A percentile compares a stretch with the other conserved stretches of the same genome.
These are phyloP conservation scores for Goniozus legneri DNA, from an alignment of 1,140 invertebrate genomes.

Conservation along the genomic window DNA sequence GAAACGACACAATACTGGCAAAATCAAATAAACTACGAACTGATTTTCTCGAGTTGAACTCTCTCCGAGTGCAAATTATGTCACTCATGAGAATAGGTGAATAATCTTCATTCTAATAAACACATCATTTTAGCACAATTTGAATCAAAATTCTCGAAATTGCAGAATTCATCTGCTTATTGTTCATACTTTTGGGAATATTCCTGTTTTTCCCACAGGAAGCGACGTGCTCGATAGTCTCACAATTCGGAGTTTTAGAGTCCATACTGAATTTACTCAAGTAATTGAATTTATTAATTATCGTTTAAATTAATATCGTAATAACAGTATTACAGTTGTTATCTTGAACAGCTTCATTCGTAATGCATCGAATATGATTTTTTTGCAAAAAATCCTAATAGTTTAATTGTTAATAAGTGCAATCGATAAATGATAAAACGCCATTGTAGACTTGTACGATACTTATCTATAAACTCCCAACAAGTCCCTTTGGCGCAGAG, in stretches of 20 bases:
- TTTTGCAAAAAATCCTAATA: not conserved
- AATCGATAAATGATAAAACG: no score
- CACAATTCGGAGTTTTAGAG: constrained; percentile 11
- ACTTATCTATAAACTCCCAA: not conserved
- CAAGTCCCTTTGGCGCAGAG: constrained; percentile 57
- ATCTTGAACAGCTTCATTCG: not conserved
- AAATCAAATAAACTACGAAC: no score
- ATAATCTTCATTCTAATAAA: not conserved
- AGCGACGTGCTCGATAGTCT: constrained; percentile 6
- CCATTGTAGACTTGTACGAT: no score
- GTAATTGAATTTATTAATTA: constrained; percentile 9
- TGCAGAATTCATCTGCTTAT: constrained; percentile 30
- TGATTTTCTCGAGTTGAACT: no score
- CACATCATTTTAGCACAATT: not conserved
- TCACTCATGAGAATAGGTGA: constrained; percentile 35
- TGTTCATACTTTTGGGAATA: constrained; percentile 19
- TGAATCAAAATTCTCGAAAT: not conserved
- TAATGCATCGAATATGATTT: not conserved
- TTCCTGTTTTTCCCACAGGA: constrained; percentile 24
- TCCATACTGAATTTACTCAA: constrained; percentile 14
- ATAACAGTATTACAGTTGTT: not conserved
- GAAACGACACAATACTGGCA: no score
- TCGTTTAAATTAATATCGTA: not conserved
- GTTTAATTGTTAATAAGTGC: constrained; percentile 1
- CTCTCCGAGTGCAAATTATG: constrained; percentile 27